Evolutionary conservation across 2,888 invertebrate genomes (phyloP).

Genomic region (Stenodera caucasica): DNA sequence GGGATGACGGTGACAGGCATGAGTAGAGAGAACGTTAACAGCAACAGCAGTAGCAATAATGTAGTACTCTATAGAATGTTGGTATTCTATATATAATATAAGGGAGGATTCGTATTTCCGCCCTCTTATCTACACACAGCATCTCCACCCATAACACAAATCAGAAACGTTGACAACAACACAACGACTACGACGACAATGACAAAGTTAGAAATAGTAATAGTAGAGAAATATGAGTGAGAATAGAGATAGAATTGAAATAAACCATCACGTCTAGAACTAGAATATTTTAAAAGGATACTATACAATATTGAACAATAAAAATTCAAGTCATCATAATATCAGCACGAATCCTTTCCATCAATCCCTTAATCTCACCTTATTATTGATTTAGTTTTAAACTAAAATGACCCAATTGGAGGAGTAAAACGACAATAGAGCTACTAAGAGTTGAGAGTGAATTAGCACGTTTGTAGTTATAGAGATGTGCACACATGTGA

Average conservation of each 20-base stretch:
- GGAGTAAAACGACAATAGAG: conserved; percentile 6
- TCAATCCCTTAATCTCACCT: no score
- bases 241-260: not conserved
- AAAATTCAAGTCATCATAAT: not conserved
- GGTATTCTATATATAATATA: conserved; percentile 9
- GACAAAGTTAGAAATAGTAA: conserved; percentile 5
- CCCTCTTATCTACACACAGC: conserved; percentile 36
- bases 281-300: not conserved
- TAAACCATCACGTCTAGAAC: not conserved
- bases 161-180: conserved; percentile 42
- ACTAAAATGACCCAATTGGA: no score
- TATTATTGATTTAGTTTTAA: no score
- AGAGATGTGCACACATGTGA: conserved; percentile 32
- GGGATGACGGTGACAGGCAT: conserved; percentile 31
- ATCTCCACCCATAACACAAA: conserved; percentile 42
- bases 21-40: conserved; percentile 20
- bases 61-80: conserved; percentile 18
- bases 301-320: not conserved
- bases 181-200: conserved; percentile 30
- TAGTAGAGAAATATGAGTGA: not conserved
- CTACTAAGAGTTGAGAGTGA: not conserved
- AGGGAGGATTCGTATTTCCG: conserved; percentile 28
- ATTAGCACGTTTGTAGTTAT: no score
- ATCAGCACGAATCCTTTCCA: no score
- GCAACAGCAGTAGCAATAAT: conserved; percentile 8